These are phyloP conservation scores for Dione juno DNA, from an alignment of 2,888 invertebrate species.

Conservation along the genomic window DNA sequence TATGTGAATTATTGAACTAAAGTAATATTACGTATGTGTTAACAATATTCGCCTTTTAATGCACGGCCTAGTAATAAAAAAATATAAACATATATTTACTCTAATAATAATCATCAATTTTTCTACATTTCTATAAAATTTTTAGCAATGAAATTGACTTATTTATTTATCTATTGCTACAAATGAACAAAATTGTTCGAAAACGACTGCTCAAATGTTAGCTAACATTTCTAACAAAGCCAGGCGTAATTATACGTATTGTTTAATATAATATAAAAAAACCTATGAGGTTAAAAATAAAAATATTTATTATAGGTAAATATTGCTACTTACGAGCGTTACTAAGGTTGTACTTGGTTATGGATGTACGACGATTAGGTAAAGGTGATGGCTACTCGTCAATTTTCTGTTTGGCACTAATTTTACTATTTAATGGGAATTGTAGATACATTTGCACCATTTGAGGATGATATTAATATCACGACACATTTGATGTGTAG, in stretches of 20 bases:
- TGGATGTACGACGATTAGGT: neutral
- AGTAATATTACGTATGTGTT: neutral
- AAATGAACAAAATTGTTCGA: neutral
- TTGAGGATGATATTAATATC: conserved; percentile 6
- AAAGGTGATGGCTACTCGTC: conserved; percentile 10
- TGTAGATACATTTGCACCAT: conserved; percentile 13
- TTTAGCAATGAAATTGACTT: neutral
- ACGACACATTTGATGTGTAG: conserved; percentile 2
- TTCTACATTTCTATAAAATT: neutral
- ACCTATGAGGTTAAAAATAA: neutral
- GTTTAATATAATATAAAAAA: neutral
- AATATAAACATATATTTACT: neutral
- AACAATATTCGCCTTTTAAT: neutral
- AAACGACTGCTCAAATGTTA: neutral
- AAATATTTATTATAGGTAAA: neutral
- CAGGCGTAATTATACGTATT: neutral
- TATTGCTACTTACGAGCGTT: neutral
- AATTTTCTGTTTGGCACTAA: conserved; percentile 3
- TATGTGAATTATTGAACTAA: neutral
- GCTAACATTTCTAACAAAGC: neutral
- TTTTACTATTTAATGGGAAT: neutral
- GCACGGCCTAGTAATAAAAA: neutral
- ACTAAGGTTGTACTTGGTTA: neutral
- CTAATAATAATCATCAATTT: no score
- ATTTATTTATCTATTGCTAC: neutral